These are phyloP conservation scores for Cheilosia soror DNA, from an alignment of 2,888 invertebrate genomes.

Conservation along the genomic window DNA sequence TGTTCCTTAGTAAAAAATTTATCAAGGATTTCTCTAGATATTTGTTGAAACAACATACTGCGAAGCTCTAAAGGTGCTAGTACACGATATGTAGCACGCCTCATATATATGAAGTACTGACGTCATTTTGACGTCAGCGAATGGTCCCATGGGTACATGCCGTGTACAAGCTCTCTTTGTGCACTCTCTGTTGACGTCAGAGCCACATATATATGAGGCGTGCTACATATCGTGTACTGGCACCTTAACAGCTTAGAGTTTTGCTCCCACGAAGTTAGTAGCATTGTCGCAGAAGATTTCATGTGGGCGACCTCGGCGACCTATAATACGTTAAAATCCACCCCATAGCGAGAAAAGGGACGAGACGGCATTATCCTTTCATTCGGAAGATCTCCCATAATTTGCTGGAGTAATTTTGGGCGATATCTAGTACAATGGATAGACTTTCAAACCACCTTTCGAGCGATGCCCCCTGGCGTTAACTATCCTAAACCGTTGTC, in stretches of 20 bases:
- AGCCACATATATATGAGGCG: too few species aligned
- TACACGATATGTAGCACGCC: too few species aligned
- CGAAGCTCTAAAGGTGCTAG: too few species aligned
- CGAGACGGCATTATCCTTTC: background rate
- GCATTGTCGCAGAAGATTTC: constrained; percentile 22
- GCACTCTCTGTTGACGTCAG: too few species aligned
- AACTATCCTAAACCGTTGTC: constrained; percentile 58
- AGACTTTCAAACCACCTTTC: constrained; percentile 25
- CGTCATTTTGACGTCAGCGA: too few species aligned
- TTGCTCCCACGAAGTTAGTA: background rate
- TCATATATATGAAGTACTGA: too few species aligned
- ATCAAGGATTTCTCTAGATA: background rate
- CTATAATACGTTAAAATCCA: background rate
- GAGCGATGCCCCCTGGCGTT: constrained; percentile 42
- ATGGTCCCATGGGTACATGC: too few species aligned
- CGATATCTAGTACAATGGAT: constrained; percentile 41
- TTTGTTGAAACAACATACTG: constrained; percentile 10
- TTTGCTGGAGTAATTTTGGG: constrained; percentile 57
- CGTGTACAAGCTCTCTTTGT: too few species aligned
- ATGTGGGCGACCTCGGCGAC: background rate
- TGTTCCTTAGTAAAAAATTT: background rate
- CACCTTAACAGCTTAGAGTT: background rate
- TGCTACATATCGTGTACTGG: too few species aligned
- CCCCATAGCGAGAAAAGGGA: background rate
- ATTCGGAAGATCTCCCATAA: constrained; percentile 4